Base-by-base conservation (phyloP, 2,113 vertebrate species). In the Kryptolebias marmoratus region DNA sequence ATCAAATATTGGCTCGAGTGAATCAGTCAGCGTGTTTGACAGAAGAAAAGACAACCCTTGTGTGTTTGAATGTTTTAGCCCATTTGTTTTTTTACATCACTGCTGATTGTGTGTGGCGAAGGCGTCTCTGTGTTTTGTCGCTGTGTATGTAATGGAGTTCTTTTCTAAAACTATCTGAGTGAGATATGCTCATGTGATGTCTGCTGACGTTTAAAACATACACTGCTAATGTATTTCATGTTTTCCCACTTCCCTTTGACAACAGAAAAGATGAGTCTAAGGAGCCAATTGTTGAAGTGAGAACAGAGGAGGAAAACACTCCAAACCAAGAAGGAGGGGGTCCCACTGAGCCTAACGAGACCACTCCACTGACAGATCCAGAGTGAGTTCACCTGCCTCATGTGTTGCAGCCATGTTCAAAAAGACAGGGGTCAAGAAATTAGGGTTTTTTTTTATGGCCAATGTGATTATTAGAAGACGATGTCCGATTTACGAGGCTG, bases 221-320 rank as follows among this genome's bases (percentile, higher is more conserved):
- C 55, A 44, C 6, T 13, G 36, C 36, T 45, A 8, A 39, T 42
- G 7, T 4, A 28, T 9, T 66, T 54, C 28, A 11, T 45, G 18
- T 32, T 18, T 30, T 49, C 9, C 30, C 56, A 13, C 27, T 61
- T 45, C 30, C 15, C 10, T 58, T 50, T 32, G 5, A 32, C 79
- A 84, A 75, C 94, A 99, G 98, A 91, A 99, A 98, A 87, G 97
- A 99, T 1, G 97, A 99, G 68, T 99, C 97, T 13, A 99, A 99
- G 92, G 98, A 99, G 88, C 97, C 97, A 9, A 99, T 99, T 22
- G 98, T 99, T 72, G 97, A 99, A 81, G 97, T 99, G 80, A 94
- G 96, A 67, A 96, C 97, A 0, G 97, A 99, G 85, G 97, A 99
- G 45, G 98, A 96, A 53, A 84, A 92, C 83, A 96, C 94, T 60